A percentile compares a stretch with the other conserved stretches of the same genome.
phyloP scores from a whole-genome alignment of 2,113 vertebrate genomes.

The Mirza zaza region DNA sequence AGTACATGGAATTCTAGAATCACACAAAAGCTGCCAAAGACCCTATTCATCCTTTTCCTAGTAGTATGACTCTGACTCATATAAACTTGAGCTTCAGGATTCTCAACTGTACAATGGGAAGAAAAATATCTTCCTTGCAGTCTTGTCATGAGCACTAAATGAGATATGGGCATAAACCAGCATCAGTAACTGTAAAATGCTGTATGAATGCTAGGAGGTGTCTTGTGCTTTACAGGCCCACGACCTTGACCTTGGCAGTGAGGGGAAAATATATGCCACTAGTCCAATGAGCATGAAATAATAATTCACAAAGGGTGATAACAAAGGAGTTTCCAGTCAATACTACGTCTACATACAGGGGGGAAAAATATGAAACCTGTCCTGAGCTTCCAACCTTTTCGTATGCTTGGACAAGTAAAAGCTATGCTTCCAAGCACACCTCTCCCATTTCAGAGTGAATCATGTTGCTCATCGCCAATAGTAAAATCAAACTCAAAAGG shows the following conservation, averaged over 20 bases:
- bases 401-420: conserved; percentile 28
- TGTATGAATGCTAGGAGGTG: neutral
- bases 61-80: neutral
- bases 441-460: conserved; percentile 16
- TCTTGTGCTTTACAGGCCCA: neutral
- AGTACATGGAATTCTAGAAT: neutral
- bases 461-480: conserved; percentile 11
- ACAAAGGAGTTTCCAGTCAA: neutral
- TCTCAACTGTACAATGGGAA: neutral
- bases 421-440: neutral
- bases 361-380: neutral
- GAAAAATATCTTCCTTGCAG: neutral
- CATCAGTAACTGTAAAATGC: neutral
- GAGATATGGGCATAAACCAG: neutral
- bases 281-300: neutral
- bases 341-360: neutral
- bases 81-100: neutral
- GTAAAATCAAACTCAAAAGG: conserved; percentile 56
- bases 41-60: neutral
- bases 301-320: neutral
- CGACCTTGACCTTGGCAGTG: neutral
- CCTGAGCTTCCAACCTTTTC: conserved; percentile 10
- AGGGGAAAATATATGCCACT: neutral
- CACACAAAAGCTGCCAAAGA: neutral
- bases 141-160: neutral